These are phyloP conservation scores for Magallana angulata DNA, from an alignment of 1,140 invertebrate species.

Conservation along the genomic window DNA sequence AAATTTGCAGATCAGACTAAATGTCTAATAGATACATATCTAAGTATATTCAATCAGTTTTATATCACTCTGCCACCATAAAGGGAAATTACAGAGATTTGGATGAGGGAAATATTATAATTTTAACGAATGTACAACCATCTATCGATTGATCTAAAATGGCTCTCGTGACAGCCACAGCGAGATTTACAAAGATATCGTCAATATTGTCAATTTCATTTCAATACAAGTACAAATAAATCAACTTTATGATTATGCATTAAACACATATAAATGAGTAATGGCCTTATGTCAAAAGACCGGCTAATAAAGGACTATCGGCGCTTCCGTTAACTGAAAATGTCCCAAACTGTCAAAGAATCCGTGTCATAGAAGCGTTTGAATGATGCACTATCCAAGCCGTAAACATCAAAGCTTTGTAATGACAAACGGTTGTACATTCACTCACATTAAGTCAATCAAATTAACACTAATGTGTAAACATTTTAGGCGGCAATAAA, in stretches of 20 bases:
- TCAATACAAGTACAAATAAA: conserved; percentile 34
- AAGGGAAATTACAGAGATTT: conserved; percentile 34
- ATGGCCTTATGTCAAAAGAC: conserved; percentile 18
- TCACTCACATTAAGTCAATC: conserved; percentile 23
- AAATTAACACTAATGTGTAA: conserved; percentile 37
- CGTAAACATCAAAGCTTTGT: conserved; percentile 19
- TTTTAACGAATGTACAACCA: conserved; percentile 26
- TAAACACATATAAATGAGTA: conserved; percentile 38
- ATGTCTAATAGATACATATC: conserved; percentile 48
- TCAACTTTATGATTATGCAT: conserved; percentile 41
- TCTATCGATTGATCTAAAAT: conserved; percentile 27
- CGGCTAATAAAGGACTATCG: conserved; percentile 23
- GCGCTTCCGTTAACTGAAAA: conserved; percentile 34
- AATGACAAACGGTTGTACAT: conserved; percentile 28
- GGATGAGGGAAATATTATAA: conserved; percentile 28
- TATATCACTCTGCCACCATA: conserved; percentile 5
- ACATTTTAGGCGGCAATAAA: not conserved
- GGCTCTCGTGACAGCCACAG: conserved; percentile 11
- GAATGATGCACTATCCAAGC: conserved; percentile 22
- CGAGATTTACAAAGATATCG: conserved; percentile 26
- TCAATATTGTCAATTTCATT: conserved; percentile 37
- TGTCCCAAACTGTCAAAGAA: conserved; percentile 26
- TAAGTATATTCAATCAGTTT: conserved; percentile 41
- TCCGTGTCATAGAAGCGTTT: conserved; percentile 18
- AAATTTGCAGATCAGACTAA: conserved; percentile 40